Base-by-base conservation (phyloP, 1,140 invertebrate species). In the Microvelia longipes region DNA sequence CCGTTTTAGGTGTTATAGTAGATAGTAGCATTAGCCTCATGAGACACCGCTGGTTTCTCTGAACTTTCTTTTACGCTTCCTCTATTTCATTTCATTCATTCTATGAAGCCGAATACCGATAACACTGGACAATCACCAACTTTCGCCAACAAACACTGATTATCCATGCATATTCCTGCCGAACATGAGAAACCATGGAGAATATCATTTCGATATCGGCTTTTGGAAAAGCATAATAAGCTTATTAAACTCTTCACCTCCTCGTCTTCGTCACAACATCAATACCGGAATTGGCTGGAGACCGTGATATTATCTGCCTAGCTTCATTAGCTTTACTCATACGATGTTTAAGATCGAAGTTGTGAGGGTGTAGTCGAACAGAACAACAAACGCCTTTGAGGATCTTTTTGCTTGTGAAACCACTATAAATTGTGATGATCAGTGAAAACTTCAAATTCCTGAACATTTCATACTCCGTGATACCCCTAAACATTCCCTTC, bases 371-470 rank as follows among this genome's bases (percentile, higher is more conserved):
- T 11, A 82, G 68, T 61, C 71, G 28, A 14, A 80, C 24, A n/a
- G 71, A 60, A 27, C 71, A 76, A 28, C 80, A 70, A 70, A 50
- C 81, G 67, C 64, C 77, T 79, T 0, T 71, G 74, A 2, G 78
- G 75, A 68, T 82, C 78, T 71, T 78, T 80, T 1, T 81, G 73
- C 1, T 76, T 76, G 28, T 77, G 72, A 2, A 85, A 73, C 79
- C 80, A 85, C 28, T 72, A 70, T 2, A 84, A 76, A 73, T 69
- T 83, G 81, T 71, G 74, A 61, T 82, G 79, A 70, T 82, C 80
- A 0, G 79, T 81, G 27, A 77, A 63, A 0, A 82, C 75, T 0
- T 28, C 76, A 68, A 83, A 81, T 26, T 77, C 64, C 2, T 29
- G 75, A 13, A 75, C 77, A 63, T 78, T 79, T 73, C 0, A 82